Percentiles rank a stretch among this genome's conserved stretches.
These are phyloP conservation scores for Nemotelus pantherinus DNA, from an alignment of 2,888 invertebrate genomes.

Conservation along the genomic window DNA sequence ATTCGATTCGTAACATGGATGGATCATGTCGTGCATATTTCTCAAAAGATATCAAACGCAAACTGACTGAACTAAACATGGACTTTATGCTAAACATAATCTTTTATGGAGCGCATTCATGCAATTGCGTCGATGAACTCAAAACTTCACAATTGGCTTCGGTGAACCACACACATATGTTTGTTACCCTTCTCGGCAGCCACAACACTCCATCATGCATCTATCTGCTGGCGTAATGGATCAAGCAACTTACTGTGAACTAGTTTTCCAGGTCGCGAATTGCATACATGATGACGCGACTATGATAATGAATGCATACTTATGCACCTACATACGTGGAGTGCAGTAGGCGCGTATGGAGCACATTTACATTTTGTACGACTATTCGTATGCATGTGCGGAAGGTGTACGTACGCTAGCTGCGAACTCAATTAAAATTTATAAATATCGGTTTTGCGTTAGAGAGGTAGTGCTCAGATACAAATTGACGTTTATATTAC, in stretches of 20 bases:
- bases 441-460: conserved; percentile 25
- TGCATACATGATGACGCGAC: not conserved
- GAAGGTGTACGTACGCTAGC: conserved; percentile 11
- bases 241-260: not conserved
- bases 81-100: no score
- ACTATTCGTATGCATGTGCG: not conserved
- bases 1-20: no score
- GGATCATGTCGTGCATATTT: no score
- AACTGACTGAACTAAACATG: no score
- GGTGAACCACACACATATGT: no score
- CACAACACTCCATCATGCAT: no score
- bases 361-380: not conserved
- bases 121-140: conserved; percentile 5
- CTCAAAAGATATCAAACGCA: no score
- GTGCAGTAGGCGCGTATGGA: not conserved
- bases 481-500: conserved; percentile 43
- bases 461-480: conserved; percentile 6
- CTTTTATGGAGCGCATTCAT: not conserved
- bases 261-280: conserved; percentile 39
- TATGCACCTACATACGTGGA: conserved; percentile 6
- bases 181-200: no score
- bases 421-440: conserved; percentile 41
- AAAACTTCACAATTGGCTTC: not conserved
- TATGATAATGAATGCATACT: not conserved
- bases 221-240: no score